These are phyloP conservation scores for Leptobrachium ailaonicum DNA, from an alignment of 2,113 vertebrate species.

Conservation along the genomic window DNA sequence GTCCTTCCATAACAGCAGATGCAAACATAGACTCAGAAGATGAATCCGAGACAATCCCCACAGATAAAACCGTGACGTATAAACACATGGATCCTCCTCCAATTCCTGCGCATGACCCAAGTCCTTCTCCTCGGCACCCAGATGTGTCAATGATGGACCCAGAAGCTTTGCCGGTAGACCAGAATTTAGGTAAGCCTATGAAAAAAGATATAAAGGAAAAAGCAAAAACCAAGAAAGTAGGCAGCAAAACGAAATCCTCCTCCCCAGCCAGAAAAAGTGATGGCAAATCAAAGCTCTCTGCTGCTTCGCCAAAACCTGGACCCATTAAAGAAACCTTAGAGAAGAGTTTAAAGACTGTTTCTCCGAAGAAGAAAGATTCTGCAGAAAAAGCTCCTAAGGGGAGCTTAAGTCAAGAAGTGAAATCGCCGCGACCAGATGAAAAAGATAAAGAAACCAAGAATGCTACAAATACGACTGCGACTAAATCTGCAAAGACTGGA, in stretches of 20 bases:
- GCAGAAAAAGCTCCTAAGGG: conserved; percentile 71
- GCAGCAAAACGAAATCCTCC: conserved; percentile 81
- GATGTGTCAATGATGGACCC: conserved; percentile 96
- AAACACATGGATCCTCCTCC: conserved; percentile 89
- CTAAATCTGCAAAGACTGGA: conserved; percentile 81
- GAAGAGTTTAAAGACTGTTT: conserved; percentile 77
- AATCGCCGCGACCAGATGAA: conserved; percentile 74
- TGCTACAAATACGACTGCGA: conserved; percentile 86
- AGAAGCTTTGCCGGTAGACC: conserved; percentile 82
- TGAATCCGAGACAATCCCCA: conserved; percentile 93
- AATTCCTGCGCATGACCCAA: conserved; percentile 78
- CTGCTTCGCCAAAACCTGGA: conserved; percentile 76
- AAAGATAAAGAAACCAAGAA: conserved; percentile 94
- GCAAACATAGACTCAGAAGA: conserved; percentile 97
- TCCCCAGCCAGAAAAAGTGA: conserved; percentile 85
- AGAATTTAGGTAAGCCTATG: conserved; percentile 80
- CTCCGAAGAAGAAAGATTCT: conserved; percentile 85
- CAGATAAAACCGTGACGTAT: conserved; percentile 90
- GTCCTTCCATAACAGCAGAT: conserved; percentile 93
- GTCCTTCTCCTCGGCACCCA: conserved; percentile 84
- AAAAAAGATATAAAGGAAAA: conserved; percentile 89
- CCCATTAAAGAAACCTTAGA: conserved; percentile 78
- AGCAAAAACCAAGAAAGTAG: conserved; percentile 85
- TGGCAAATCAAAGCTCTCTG: conserved; percentile 71
- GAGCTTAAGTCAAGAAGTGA: conserved; percentile 67